Conservation (phyloP, 1,140 invertebrate species). For the Ruditapes philippinarum region DNA sequence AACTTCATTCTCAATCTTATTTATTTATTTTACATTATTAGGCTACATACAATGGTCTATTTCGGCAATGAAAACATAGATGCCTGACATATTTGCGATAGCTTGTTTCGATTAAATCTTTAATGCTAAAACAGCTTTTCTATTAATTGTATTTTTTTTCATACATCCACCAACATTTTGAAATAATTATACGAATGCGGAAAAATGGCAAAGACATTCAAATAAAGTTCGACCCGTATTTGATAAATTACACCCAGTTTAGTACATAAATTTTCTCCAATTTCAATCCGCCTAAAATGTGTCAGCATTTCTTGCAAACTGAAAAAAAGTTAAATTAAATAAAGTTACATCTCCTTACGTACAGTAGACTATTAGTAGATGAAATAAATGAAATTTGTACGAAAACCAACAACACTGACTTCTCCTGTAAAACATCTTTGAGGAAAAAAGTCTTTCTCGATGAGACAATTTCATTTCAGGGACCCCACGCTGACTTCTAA, state of each 20-base stretch:
- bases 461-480: conserved; percentile 52
- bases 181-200: too few species aligned
- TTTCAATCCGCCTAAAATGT: background rate
- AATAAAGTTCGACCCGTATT: too few species aligned
- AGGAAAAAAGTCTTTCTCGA: background rate
- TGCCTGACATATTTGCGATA: too few species aligned
- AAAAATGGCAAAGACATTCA: too few species aligned
- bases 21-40: too few species aligned
- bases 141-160: too few species aligned
- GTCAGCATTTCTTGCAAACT: background rate
- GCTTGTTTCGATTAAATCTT: too few species aligned
- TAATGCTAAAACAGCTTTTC: too few species aligned
- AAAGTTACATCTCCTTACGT: background rate
- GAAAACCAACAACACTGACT: background rate
- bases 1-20: too few species aligned
- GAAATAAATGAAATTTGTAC: background rate
- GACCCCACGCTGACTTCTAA: conserved; percentile 43
- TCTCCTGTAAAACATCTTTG: background rate
- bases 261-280: background rate
- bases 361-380: background rate
- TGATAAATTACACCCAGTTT: background rate
- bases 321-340: background rate
- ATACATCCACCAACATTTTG: too few species aligned
- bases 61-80: too few species aligned
- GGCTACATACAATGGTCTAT: too few species aligned